These are phyloP conservation scores for Drosophila tsacasi DNA, from an alignment of 1,140 invertebrate species.

Conservation along the genomic window DNA sequence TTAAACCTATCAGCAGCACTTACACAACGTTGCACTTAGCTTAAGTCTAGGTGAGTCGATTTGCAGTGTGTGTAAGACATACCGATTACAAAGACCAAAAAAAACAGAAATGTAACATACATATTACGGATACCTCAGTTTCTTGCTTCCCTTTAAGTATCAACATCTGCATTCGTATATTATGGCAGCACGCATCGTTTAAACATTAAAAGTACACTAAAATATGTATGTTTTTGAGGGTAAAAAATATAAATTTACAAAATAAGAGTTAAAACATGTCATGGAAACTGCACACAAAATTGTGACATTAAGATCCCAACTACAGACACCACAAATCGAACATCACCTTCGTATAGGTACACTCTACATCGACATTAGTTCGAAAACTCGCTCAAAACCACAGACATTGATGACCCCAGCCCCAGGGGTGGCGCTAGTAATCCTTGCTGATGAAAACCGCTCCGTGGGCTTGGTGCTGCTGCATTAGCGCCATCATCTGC, in stretches of 20 bases:
- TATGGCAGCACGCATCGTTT: slow-evolving; percentile 1
- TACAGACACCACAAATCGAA: background rate
- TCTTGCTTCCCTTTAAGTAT: background rate
- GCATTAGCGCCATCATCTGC: slow-evolving; percentile 74
- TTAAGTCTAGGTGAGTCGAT: slow-evolving; percentile 50
- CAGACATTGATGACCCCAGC: slow-evolving; percentile 23
- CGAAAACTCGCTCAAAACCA: slow-evolving; percentile 12
- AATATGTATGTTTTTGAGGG: background rate
- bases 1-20: slow-evolving; percentile 45
- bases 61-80: slow-evolving; percentile 3
- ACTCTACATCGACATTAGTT: slow-evolving; percentile 38
- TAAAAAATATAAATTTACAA: background rate
- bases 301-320: background rate
- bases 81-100: slow-evolving; percentile 4
- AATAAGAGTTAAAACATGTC: no score
- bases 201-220: background rate
- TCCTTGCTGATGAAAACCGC: slow-evolving; percentile 68
- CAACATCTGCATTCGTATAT: background rate
- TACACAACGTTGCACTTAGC: slow-evolving; percentile 55
- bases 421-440: slow-evolving; percentile 46
- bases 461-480: slow-evolving; percentile 63
- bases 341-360: slow-evolving; percentile 25
- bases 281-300: background rate
- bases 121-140: background rate
- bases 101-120: background rate